A percentile compares a stretch with the other conserved stretches of the same genome.
These are phyloP conservation scores for Linnaemya tessellans DNA, from an alignment of 2,888 invertebrate genomes.

Conservation along the genomic window DNA sequence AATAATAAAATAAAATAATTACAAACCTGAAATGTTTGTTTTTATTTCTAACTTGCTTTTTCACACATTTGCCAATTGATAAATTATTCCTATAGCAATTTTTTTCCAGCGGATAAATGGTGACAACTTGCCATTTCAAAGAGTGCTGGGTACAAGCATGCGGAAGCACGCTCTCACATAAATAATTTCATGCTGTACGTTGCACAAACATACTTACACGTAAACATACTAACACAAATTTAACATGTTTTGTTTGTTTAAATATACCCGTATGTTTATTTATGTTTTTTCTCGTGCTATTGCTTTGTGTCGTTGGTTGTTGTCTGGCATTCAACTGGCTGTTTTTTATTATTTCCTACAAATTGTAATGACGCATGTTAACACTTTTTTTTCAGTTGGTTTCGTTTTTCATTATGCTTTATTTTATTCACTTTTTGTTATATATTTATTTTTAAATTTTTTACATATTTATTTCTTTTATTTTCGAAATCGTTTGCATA, in stretches of 20 bases:
- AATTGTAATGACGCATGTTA: conserved; percentile 81
- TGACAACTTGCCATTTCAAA: background rate
- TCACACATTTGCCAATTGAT: too few species aligned
- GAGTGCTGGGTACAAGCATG: background rate
- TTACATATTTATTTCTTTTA: conserved; percentile 2
- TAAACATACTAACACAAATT: background rate
- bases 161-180: background rate
- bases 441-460: conserved; percentile 76
- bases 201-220: background rate
- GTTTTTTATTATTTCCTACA: conserved; percentile 71
- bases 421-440: conserved; percentile 35
- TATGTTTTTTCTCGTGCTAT: background rate
- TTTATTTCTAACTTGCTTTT: too few species aligned
- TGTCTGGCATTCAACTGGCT: conserved; percentile 26
- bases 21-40: too few species aligned
- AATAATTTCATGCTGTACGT: background rate
- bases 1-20: too few species aligned
- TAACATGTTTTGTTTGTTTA: conserved; percentile 39
- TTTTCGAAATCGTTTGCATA: background rate
- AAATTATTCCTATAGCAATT: too few species aligned
- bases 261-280: conserved; percentile 26
- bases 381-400: conserved; percentile 75
- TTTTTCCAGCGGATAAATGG: too few species aligned
- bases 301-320: background rate
- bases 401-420: background rate